These are phyloP conservation scores for Drosophila littoralis DNA, from an alignment of 1,140 invertebrate genomes.

Conservation along the genomic window DNA sequence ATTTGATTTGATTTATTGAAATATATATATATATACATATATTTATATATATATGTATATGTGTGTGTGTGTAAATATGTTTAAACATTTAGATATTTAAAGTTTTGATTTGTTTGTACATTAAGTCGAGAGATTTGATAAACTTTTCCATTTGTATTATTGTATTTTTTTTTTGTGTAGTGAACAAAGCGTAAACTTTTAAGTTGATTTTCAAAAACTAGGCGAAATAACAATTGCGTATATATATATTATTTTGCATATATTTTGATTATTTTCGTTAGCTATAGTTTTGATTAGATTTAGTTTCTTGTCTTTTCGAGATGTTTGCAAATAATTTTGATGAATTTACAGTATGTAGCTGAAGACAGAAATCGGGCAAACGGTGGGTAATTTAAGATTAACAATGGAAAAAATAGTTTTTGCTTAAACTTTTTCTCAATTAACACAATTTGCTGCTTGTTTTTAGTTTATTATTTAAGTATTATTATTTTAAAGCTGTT, in stretches of 20 bases:
- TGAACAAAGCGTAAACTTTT: slow-evolving; percentile 57
- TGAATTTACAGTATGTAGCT: slow-evolving; percentile 32
- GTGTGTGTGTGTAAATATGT: slow-evolving; percentile 28
- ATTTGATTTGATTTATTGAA: slow-evolving; percentile 66
- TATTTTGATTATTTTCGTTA: slow-evolving; percentile 10
- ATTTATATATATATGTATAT: no score
- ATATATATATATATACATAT: slow-evolving; percentile 22
- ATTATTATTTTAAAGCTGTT: not conserved
- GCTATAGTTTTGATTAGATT: slow-evolving; percentile 32
- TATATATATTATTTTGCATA: slow-evolving; percentile 24
- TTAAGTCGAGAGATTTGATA: slow-evolving; percentile 54
- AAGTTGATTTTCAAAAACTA: slow-evolving; percentile 48
- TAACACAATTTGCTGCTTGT: not conserved
- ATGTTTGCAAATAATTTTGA: no score
- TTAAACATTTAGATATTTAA: slow-evolving; percentile 75
- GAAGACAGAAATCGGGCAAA: not conserved
- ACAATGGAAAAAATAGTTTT: not conserved
- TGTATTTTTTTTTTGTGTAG: slow-evolving; percentile 37
- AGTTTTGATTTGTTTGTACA: slow-evolving; percentile 74
- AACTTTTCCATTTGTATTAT: slow-evolving; percentile 44
- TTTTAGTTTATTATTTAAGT: not conserved
- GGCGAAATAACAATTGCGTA: slow-evolving; percentile 47
- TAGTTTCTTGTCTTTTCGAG: not conserved
- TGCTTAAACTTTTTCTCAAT: not conserved
- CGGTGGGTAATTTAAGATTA: slow-evolving; percentile 26